Percentiles rank a stretch among this genome's conserved stretches.
Evolutionary conservation across 2,797 vertebrate genomes (phyloP).

Genomic region (Ciconia nigra): DNA sequence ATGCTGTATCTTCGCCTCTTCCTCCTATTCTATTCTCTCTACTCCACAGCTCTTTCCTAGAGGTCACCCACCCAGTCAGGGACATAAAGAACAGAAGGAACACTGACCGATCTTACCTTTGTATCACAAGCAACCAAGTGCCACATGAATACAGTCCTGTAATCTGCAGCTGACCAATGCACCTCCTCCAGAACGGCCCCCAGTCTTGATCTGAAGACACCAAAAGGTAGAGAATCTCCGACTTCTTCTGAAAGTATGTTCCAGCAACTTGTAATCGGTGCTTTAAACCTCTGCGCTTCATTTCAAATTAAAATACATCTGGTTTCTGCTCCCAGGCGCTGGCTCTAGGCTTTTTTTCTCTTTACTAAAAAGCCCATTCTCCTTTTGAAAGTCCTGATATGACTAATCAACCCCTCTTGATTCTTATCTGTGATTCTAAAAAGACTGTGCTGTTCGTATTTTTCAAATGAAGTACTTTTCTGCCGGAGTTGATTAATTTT

Average conservation of each 20-base stretch:
- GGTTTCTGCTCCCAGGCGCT: not conserved
- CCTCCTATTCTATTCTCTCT: not conserved
- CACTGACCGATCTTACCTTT: not conserved
- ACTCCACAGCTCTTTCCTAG: not conserved
- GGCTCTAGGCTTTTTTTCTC: not conserved
- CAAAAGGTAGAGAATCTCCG: not conserved
- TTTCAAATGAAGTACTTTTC: slow-evolving; percentile 5
- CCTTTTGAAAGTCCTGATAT: not conserved
- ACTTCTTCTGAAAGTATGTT: not conserved
- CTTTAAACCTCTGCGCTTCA: not conserved
- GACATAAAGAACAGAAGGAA: not conserved
- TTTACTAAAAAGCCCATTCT: slow-evolving; percentile 42
- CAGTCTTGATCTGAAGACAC: not conserved
- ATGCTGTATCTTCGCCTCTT: not conserved
- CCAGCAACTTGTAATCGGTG: not conserved
- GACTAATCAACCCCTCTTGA: slow-evolving; percentile 49
- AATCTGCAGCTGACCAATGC: not conserved
- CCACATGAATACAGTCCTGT: not conserved
- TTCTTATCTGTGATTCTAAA: slow-evolving; percentile 39
- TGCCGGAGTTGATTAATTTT: slow-evolving; percentile 11
- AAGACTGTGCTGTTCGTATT: not conserved
- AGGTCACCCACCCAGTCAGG: not conserved
- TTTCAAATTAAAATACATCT: slow-evolving; percentile 33
- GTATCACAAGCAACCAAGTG: not conserved
- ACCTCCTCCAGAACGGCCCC: not conserved